Evolutionary conservation across 2,888 invertebrate genomes (phyloP).

Genomic region (Leptinotarsa tumamoca): DNA sequence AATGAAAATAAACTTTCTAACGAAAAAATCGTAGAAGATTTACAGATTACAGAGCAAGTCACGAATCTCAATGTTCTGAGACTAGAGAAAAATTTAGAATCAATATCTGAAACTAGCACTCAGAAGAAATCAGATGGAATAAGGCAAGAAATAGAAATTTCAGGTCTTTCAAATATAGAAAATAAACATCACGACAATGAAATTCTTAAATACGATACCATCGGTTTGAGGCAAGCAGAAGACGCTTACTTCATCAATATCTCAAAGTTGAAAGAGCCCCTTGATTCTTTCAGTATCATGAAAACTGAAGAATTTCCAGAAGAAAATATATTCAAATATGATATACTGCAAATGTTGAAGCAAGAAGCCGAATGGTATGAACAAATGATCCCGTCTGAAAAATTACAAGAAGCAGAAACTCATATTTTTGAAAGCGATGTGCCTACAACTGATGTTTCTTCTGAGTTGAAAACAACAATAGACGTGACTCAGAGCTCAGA

Average conservation of each 20-base stretch:
- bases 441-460: neutral
- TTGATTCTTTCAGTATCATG: neutral
- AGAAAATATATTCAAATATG: constrained; percentile 41
- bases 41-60: too few species aligned
- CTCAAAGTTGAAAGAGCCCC: neutral
- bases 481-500: neutral
- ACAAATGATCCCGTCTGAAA: constrained; percentile 33
- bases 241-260: constrained; percentile 19
- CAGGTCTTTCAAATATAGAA: too few species aligned
- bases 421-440: neutral
- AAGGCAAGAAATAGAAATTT: too few species aligned
- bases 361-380: constrained; percentile 52
- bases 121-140: too few species aligned
- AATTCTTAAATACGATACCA: constrained; percentile 33
- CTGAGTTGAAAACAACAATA: neutral
- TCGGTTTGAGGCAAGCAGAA: constrained; percentile 31
- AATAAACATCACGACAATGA: constrained; percentile 36
- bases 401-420: constrained; percentile 12
- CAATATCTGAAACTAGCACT: too few species aligned
- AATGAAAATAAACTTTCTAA: too few species aligned
- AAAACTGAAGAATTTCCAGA: constrained; percentile 13
- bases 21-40: too few species aligned
- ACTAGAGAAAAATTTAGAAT: too few species aligned
- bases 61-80: too few species aligned
- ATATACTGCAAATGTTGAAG: constrained; percentile 44